A percentile compares a stretch with the other conserved stretches of the same genome.
phyloP scores from a whole-genome alignment of 2,797 vertebrate genomes.

The Microtus agrestis region DNA sequence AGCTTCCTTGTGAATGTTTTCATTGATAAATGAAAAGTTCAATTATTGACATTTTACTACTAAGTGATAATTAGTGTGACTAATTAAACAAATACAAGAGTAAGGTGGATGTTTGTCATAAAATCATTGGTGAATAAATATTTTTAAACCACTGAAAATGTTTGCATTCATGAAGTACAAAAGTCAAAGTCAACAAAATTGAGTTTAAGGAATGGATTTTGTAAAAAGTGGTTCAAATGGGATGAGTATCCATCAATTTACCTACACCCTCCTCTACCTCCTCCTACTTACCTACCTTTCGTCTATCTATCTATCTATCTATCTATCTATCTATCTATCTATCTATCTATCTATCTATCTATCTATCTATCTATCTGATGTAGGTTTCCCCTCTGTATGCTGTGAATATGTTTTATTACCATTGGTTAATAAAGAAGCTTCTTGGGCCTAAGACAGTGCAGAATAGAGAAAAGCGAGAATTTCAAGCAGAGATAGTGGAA shows the following conservation, averaged over 20 bases:
- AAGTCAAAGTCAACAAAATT: constrained; percentile 40
- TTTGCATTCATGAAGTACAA: neutral
- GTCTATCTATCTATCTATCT: neutral
- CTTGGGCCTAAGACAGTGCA: no score
- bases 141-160: constrained; percentile 14
- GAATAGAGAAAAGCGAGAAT: no score
- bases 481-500: no score
- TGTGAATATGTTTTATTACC: no score
- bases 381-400: no score
- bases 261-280: no score
- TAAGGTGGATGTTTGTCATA: neutral
- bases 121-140: constrained; percentile 52
- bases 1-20: constrained; percentile 47
- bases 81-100: constrained; percentile 28
- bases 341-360: no score
- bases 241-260: neutral
- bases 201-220: neutral
- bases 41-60: neutral
- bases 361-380: no score
- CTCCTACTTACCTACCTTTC: no score
- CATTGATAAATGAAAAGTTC: constrained; percentile 38
- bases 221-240: neutral
- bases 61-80: neutral
- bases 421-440: no score
- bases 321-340: neutral